phyloP scores from a whole-genome alignment of 2,888 invertebrate genomes.

The Disparrhopalites patrizii region DNA sequence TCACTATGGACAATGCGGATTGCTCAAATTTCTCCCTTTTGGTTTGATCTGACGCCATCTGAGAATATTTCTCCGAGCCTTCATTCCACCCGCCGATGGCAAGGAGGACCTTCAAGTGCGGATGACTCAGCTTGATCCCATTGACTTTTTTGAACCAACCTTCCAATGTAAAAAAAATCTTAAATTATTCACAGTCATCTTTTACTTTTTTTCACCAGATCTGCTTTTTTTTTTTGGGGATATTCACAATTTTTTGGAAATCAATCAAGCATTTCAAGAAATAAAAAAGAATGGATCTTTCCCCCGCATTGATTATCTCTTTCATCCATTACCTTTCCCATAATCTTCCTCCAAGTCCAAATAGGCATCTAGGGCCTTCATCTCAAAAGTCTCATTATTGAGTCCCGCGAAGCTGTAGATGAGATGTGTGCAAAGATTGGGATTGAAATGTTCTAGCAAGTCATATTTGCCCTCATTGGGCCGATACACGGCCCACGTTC shows the following conservation, averaged over 20 bases:
- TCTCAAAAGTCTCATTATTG: conserved; percentile 62
- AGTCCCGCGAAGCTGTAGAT: conserved; percentile 79
- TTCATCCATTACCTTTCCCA: conserved; percentile 61
- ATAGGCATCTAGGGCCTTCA: conserved; percentile 71
- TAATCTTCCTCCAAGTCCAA: conserved; percentile 71
- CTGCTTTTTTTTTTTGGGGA: too few species aligned
- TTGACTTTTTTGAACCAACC: conserved; percentile 64
- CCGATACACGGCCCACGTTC: conserved; percentile 75
- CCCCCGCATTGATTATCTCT: neutral
- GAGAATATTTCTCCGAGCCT: conserved; percentile 52
- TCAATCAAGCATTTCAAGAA: too few species aligned
- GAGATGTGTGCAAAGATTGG: conserved; percentile 72
- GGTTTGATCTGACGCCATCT: conserved; percentile 49
- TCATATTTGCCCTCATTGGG: conserved; percentile 63
- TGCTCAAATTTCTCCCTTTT: conserved; percentile 56
- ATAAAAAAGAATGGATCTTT: neutral
- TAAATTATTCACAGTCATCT: neutral
- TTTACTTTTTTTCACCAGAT: too few species aligned
- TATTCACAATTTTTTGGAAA: too few species aligned
- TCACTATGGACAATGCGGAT: conserved; percentile 66
- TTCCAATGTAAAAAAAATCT: conserved; percentile 36
- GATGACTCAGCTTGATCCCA: conserved; percentile 62
- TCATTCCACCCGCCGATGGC: conserved; percentile 58
- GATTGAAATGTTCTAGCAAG: conserved; percentile 64
- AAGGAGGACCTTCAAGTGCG: conserved; percentile 66